Evolutionary conservation across 2,113 vertebrate species (phyloP), one percentile per base, ranked within the genome.

Genomic region (Furnarius figulus): DNA sequence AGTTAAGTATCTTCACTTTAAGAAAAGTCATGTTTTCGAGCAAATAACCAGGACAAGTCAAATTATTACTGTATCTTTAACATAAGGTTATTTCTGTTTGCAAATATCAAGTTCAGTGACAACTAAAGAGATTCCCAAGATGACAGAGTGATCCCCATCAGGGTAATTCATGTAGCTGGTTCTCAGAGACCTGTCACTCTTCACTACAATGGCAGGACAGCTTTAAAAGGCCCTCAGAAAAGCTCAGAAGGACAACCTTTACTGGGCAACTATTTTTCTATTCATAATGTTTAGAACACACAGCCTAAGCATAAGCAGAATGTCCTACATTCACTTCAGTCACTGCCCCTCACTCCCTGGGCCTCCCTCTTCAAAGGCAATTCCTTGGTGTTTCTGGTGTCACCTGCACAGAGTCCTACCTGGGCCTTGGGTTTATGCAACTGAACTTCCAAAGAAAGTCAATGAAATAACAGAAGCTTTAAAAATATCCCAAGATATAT

Each of bases 1-100:
- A 83, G 98, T 99, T 98, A 99, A 99, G 99, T 99, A 99, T 94
- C 93, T 87, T 86, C 33, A 97, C 96, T 88, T 87, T 37, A 52
- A 65, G 75, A 52, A 50, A 85, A 67, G 78, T 77, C 71, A 86
- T 6, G 47, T 13, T 72, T 93, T 86, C 20, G 33, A 96, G 79
- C 56, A 97, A 94, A 92, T 20, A 14, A 82, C 25, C 46, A 70
- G 24, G 10, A 91, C 59, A 83, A 85, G 65, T 55, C 56, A 61
- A 49, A 83, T 66, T 3, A 70, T 50, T 8, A 37, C 42, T 4
- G 7, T 10, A 52, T 2, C 61, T 46, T 84, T n/a, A 61, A 83
- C 83, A 68, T 4, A 24, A 70, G 74, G 55, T 23, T n/a, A 12
- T 44, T 58, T 55, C 49, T 47, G 12, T 12, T 68, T 52, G 65